These are phyloP conservation scores for Ormyrus nitidulus DNA, from an alignment of 2,888 invertebrate genomes.

Conservation along the genomic window DNA sequence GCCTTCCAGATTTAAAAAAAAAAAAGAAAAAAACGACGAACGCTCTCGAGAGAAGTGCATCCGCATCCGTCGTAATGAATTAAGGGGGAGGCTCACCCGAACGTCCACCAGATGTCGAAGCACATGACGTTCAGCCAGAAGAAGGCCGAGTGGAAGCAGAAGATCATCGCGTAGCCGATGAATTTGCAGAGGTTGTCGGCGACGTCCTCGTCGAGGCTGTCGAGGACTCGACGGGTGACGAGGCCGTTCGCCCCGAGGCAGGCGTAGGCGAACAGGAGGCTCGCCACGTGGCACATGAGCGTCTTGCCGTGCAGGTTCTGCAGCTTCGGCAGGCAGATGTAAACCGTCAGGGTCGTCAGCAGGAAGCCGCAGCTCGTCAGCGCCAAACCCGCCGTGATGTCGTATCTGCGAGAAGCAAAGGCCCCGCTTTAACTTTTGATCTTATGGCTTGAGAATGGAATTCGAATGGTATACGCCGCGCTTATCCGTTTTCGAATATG, in stretches of 20 bases:
- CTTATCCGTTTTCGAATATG: too few species aligned
- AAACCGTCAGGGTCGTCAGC: constrained; percentile 81
- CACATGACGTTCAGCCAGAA: constrained; percentile 88
- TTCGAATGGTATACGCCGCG: too few species aligned
- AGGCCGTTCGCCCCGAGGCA: constrained; percentile 53
- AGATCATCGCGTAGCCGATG: constrained; percentile 79
- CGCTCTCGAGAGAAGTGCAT: too few species aligned
- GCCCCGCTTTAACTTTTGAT: too few species aligned
- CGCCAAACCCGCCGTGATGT: constrained; percentile 65
- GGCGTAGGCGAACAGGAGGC: constrained; percentile 81
- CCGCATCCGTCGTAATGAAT: too few species aligned
- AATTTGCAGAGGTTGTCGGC: constrained; percentile 46
- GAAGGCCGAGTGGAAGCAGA: constrained; percentile 83
- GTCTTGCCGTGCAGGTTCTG: constrained; percentile 86
- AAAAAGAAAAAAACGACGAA: too few species aligned
- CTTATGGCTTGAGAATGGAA: too few species aligned
- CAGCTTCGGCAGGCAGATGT: constrained; percentile 80
- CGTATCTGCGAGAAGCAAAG: constrained; percentile 57
- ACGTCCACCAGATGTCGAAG: constrained; percentile 89
- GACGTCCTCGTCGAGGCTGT: background rate
- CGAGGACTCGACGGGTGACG: background rate
- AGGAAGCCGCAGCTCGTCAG: constrained; percentile 82
- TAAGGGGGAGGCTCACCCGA: constrained; percentile 78
- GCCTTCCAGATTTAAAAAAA: too few species aligned
- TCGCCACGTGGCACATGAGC: constrained; percentile 83